Conservation (phyloP, 2,888 invertebrate species). For the Drosophila falleni region DNA sequence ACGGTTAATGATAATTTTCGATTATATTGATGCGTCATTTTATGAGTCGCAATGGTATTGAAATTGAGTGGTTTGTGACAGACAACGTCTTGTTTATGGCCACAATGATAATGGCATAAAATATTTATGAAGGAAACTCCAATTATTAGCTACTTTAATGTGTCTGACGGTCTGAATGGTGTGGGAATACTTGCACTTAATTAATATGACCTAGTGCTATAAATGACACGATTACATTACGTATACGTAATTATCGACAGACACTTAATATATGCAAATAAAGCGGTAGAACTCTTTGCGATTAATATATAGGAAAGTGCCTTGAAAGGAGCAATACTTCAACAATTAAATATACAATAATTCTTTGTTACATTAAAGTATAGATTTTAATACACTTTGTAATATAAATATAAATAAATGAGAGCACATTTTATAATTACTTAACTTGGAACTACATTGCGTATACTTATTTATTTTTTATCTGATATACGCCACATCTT, state of each 20-base stretch:
- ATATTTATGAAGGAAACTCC: constrained; percentile 62
- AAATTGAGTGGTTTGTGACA: constrained; percentile 80
- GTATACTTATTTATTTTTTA: no score
- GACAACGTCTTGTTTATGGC: constrained; percentile 51
- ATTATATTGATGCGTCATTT: constrained; percentile 80
- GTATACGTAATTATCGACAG: constrained; percentile 44
- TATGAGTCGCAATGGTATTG: constrained; percentile 81
- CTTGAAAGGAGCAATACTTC: neutral
- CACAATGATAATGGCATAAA: constrained; percentile 61
- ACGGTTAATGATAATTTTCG: constrained; percentile 74
- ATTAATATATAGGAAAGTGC: neutral
- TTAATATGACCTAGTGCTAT: constrained; percentile 37
- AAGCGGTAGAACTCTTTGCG: neutral
- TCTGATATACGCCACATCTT: no score
- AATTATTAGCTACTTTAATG: constrained; percentile 65
- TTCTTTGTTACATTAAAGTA: neutral
- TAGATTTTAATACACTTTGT: neutral
- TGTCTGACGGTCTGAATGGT: constrained; percentile 10
- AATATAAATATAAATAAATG: no score
- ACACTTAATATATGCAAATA: neutral
- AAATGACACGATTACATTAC: constrained; percentile 1
- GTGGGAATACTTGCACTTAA: constrained; percentile 44
- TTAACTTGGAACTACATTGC: no score
- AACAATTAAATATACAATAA: no score
- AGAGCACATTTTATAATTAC: no score